These are phyloP conservation scores for Andrena haemorrhoa DNA, from an alignment of 2,888 invertebrate species.

Conservation along the genomic window DNA sequence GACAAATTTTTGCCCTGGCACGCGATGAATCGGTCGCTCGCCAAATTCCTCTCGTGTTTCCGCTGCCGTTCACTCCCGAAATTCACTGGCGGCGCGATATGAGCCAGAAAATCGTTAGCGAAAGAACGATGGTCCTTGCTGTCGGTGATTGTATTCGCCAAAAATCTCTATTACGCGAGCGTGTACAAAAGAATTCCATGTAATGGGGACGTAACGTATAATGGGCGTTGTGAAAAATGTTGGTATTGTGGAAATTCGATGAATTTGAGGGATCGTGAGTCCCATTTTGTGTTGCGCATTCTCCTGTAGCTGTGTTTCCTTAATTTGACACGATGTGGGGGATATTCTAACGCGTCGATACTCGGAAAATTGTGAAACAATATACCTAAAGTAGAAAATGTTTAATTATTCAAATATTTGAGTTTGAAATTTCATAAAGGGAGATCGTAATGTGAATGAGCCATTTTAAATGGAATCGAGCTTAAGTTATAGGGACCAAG, in stretches of 20 bases:
- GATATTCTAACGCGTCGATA: no score
- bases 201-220: constrained; percentile 20
- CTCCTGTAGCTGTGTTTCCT: background rate
- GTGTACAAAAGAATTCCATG: constrained; percentile 15
- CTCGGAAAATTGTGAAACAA: no score
- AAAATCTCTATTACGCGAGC: constrained; percentile 39
- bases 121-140: constrained; percentile 41
- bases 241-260: background rate
- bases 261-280: background rate
- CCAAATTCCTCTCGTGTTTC: constrained; percentile 52
- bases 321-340: background rate
- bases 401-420: no score
- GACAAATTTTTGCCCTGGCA: constrained; percentile 48
- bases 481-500: no score
- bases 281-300: background rate
- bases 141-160: constrained; percentile 44
- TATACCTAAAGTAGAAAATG: no score
- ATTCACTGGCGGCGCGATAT: constrained; percentile 33
- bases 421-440: no score
- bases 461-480: no score
- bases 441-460: no score
- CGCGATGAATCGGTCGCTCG: constrained; percentile 37
- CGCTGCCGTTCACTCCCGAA: constrained; percentile 33
- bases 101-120: constrained; percentile 33
- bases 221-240: background rate